Evolutionary conservation across 2,797 vertebrate species (phyloP).

Genomic region (Sebastes kiyomatsui): DNA sequence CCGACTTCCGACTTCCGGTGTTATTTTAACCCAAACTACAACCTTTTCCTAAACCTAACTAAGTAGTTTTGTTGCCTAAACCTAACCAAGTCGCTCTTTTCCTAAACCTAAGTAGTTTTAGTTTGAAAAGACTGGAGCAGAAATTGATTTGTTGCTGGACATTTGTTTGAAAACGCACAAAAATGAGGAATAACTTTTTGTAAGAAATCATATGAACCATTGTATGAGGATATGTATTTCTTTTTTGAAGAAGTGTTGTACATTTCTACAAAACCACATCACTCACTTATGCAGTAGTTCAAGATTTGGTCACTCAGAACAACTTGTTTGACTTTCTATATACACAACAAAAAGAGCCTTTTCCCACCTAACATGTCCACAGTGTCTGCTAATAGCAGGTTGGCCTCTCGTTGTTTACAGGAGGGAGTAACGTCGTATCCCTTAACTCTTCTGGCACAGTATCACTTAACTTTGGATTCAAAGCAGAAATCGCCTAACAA

Average conservation of each 20-base stretch:
- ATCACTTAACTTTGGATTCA: conserved; percentile 46
- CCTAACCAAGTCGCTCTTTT: too few relatives aligned
- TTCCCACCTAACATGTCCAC: conserved; percentile 10
- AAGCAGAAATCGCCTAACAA: conserved; percentile 47
- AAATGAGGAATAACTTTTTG: too few relatives aligned
- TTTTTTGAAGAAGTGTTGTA: too few relatives aligned
- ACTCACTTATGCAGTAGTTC: conserved; percentile 25
- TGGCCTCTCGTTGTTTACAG: conserved; percentile 61
- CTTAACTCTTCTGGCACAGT: conserved; percentile 46
- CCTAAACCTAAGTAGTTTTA: too few relatives aligned
- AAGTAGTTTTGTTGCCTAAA: too few relatives aligned
- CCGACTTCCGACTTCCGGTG: too few relatives aligned
- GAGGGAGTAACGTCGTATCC: conserved; percentile 35
- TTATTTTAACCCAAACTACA: too few relatives aligned
- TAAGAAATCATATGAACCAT: too few relatives aligned
- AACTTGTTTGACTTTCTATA: conserved; percentile 39
- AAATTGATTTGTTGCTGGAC: rapidly evolving
- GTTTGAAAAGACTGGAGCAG: too few relatives aligned
- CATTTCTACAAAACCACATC: conserved; percentile 19
- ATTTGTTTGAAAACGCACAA: too few relatives aligned
- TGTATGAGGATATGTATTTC: too few relatives aligned
- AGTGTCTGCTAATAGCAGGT: conserved; percentile 8
- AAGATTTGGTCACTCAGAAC: conserved; percentile 11
- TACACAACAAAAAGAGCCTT: conserved; percentile 15
- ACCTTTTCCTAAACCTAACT: too few relatives aligned